Evolutionary conservation across 2,888 invertebrate species (phyloP).

Genomic region (Meandrusa payeni): DNA sequence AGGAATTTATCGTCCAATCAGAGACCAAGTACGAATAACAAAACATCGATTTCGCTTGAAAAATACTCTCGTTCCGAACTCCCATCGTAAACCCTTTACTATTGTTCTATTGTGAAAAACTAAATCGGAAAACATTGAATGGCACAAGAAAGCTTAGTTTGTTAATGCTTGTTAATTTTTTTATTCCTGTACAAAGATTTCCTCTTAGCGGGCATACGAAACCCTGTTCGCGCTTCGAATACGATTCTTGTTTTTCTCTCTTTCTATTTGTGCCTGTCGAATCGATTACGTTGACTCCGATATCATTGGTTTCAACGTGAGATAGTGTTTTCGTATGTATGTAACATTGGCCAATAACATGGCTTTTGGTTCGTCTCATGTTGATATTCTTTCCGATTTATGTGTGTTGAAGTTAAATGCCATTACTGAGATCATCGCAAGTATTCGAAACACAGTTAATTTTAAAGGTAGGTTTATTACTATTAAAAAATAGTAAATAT

Average conservation of each 20-base stretch:
- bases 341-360: not conserved
- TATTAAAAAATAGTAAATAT: no score
- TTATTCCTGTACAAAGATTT: conserved; percentile 20
- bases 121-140: conserved; percentile 19
- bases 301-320: conserved; percentile 10
- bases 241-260: conserved; percentile 17
- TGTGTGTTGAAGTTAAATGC: no score
- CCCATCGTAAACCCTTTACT: conserved; percentile 9
- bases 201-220: conserved; percentile 20
- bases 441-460: no score
- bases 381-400: no score
- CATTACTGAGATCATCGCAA: no score
- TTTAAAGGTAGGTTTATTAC: no score
- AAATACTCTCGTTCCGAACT: conserved; percentile 7
- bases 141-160: conserved; percentile 21
- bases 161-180: conserved; percentile 14
- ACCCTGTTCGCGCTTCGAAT: conserved; percentile 16
- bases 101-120: conserved; percentile 21
- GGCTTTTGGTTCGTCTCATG: no score
- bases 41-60: conserved; percentile 13
- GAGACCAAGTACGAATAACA: conserved; percentile 2
- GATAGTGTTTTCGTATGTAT: not conserved
- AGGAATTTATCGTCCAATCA: conserved; percentile 2
- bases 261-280: conserved; percentile 7
- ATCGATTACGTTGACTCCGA: conserved; percentile 16